phyloP scores from a whole-genome alignment of 2,113 vertebrate species.

The Gila orcuttii region DNA sequence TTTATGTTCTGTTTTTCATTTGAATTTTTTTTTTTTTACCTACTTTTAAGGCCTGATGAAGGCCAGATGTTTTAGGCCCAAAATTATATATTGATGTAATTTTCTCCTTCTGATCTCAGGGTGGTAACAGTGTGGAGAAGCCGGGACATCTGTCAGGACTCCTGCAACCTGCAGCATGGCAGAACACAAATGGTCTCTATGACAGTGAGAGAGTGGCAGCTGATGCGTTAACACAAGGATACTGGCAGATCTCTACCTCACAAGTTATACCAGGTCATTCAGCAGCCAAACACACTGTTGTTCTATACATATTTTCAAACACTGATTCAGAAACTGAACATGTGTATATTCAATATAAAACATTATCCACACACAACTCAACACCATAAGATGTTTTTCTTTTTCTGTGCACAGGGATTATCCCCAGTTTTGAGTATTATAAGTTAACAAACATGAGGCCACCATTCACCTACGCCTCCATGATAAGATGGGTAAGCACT shows the following conservation, averaged over 20 bases:
- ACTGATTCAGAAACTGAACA: not conserved
- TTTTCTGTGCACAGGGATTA: slow-evolving; percentile 66
- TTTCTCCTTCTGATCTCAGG: slow-evolving; percentile 31
- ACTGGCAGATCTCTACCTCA: slow-evolving; percentile 56
- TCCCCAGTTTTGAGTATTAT: slow-evolving; percentile 77
- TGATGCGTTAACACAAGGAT: slow-evolving; percentile 47
- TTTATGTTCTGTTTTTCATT: not conserved
- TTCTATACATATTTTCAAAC: not conserved
- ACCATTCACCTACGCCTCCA: slow-evolving; percentile 80
- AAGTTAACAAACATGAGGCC: slow-evolving; percentile 77
- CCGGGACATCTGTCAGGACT: slow-evolving; percentile 24
- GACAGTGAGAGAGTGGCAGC: slow-evolving; percentile 33
- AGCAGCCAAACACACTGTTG: not conserved
- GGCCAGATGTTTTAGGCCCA: not conserved
- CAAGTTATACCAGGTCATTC: slow-evolving; percentile 58
- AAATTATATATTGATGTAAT: not conserved
- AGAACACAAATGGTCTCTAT: slow-evolving; percentile 34
- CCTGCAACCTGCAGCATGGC: slow-evolving; percentile 27
- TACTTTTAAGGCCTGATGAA: not conserved
- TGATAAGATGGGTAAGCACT: slow-evolving; percentile 80
- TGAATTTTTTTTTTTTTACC: not conserved
- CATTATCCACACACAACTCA: not conserved
- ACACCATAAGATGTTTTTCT: not conserved
- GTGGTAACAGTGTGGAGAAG: slow-evolving; percentile 30
- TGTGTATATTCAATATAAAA: no score